These are phyloP conservation scores for Acleris emargana DNA, from an alignment of 2,888 invertebrate species.

Conservation along the genomic window DNA sequence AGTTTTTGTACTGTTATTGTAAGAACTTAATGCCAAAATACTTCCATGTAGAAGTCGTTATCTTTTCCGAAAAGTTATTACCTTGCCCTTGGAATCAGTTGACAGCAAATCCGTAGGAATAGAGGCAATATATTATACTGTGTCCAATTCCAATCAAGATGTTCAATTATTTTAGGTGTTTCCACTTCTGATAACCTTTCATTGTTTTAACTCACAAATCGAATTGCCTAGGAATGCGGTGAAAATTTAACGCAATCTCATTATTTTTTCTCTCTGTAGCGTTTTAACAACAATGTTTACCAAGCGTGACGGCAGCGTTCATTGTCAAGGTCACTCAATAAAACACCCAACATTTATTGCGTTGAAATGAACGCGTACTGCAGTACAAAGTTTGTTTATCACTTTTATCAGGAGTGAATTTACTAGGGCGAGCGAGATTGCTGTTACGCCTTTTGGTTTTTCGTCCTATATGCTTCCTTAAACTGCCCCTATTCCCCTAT, in stretches of 20 bases:
- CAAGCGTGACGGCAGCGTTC: constrained; percentile 76
- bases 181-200: constrained; percentile 26
- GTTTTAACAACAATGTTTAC: constrained; percentile 70
- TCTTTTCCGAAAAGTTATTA: background rate
- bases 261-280: constrained; percentile 63
- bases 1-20: background rate
- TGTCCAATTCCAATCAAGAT: constrained; percentile 11
- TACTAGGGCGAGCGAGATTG: background rate
- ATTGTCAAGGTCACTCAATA: constrained; percentile 78
- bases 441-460: no score
- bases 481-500: no score
- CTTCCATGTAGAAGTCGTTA: no score
- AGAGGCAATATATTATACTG: background rate
- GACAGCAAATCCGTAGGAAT: background rate
- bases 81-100: background rate
- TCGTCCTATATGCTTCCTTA: no score
- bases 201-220: constrained; percentile 18
- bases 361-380: background rate
- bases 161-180: constrained; percentile 21
- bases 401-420: constrained; percentile 13
- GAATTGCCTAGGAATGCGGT: constrained; percentile 58
- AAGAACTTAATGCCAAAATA: no score
- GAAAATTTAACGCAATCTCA: constrained; percentile 71
- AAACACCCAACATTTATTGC: constrained; percentile 67
- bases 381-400: background rate